Conservation (phyloP, 1,140 invertebrate species). For the Bombus fervidus region DNA sequence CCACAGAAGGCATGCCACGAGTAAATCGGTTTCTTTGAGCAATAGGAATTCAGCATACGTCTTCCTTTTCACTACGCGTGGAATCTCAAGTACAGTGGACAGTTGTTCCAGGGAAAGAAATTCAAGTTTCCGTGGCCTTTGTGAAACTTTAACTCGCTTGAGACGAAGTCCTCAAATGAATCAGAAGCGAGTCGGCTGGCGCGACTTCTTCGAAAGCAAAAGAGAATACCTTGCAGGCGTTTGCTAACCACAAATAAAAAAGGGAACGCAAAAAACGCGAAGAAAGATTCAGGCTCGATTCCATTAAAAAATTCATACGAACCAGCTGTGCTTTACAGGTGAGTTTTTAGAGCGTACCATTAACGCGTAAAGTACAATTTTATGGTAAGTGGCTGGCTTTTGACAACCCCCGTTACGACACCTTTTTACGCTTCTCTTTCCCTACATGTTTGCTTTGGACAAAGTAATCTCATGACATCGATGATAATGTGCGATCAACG, state of each 20-base stretch:
- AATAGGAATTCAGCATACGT: constrained; percentile 53
- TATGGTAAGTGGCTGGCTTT: constrained; percentile 50
- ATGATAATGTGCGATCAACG: constrained; percentile 15
- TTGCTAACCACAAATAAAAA: constrained; percentile 30
- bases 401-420: constrained; percentile 16
- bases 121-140: constrained; percentile 61
- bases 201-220: constrained; percentile 3
- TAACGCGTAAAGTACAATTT: constrained; percentile 55
- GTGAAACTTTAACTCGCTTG: constrained; percentile 67
- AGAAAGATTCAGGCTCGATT: constrained; percentile 33
- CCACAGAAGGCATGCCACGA: constrained; percentile 38
- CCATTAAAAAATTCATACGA: constrained; percentile 53
- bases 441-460: neutral
- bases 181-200: constrained; percentile 46
- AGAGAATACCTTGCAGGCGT: constrained; percentile 29
- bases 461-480: neutral
- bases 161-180: constrained; percentile 65
- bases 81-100: constrained; percentile 56
- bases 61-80: constrained; percentile 26
- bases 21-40: constrained; percentile 61
- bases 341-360: constrained; percentile 31
- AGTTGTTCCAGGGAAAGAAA: constrained; percentile 53
- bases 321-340: constrained; percentile 31
- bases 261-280: constrained; percentile 38
- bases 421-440: neutral